Conservation (phyloP, 2,888 invertebrate genomes). For the Hemicrepidius hirtus region DNA sequence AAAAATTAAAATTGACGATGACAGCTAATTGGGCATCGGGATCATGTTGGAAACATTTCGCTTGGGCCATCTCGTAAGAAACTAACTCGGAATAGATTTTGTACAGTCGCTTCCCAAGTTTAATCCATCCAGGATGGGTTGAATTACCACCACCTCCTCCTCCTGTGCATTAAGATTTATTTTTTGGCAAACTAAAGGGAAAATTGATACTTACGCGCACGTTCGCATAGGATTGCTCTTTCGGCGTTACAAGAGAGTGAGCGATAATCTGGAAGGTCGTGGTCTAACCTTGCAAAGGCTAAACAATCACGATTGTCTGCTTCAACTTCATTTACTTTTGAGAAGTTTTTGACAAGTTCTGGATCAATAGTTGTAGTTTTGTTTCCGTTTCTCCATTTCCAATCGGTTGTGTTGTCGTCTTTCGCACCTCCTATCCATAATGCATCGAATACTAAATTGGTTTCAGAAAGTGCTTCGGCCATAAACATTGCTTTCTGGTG, state of each 20-base stretch:
- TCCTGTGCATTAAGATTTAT: no score
- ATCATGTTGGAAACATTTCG: conserved; percentile 11
- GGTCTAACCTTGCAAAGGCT: conserved; percentile 15
- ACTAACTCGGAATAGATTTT: conserved; percentile 27
- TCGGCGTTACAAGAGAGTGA: conserved; percentile 1
- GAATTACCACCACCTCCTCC: background rate
- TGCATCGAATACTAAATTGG: conserved; percentile 70
- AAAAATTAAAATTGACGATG: background rate
- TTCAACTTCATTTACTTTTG: background rate
- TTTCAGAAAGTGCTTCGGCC: conserved; percentile 73
- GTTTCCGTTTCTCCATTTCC: background rate
- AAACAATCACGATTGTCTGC: conserved; percentile 28
- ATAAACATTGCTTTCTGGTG: conserved; percentile 73
- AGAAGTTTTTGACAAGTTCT: background rate
- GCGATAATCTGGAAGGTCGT: conserved; percentile 11
- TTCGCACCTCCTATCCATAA: conserved; percentile 26
- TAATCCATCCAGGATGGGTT: conserved; percentile 39
- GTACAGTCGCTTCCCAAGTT: conserved; percentile 9
- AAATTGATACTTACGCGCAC: background rate
- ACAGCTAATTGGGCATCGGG: conserved; percentile 20
- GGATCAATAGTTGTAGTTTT: background rate
- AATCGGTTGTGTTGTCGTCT: background rate
- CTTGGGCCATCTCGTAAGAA: background rate
- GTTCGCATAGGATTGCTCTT: conserved; percentile 18
- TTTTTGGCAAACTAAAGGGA: no score